Conservation (phyloP, 2,113 vertebrate species). For the Proteles cristata region DNA sequence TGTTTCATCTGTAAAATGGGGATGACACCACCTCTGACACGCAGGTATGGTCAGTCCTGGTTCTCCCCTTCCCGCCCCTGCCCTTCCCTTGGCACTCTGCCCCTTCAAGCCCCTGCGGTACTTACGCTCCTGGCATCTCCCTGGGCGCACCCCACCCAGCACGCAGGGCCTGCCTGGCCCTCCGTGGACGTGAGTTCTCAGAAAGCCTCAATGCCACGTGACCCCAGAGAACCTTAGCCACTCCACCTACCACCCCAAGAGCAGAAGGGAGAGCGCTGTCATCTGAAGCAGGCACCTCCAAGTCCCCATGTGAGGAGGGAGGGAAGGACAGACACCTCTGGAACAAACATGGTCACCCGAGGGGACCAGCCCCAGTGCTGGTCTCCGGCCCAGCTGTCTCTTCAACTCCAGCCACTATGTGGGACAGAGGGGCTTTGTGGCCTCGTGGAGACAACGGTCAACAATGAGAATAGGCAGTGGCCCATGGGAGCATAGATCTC, state of each 20-base stretch:
- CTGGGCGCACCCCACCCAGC: background rate
- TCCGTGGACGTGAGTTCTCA: background rate
- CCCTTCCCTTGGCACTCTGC: too few relatives aligned
- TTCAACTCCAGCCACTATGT: background rate
- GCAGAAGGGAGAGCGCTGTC: background rate
- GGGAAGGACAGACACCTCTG: background rate
- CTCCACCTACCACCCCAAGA: background rate
- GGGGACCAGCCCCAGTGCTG: background rate
- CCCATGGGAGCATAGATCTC: background rate
- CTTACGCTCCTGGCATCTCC: background rate
- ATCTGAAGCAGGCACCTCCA: background rate
- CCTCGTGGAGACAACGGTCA: background rate
- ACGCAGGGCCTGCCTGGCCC: background rate
- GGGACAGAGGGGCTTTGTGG: background rate
- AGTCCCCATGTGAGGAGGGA: background rate
- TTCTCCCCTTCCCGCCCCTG: background rate
- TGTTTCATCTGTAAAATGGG: background rate
- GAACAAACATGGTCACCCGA: background rate
- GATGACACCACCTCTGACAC: background rate
- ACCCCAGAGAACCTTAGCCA: background rate
- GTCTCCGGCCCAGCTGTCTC: background rate
- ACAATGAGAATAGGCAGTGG: background rate
- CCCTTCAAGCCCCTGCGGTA: background rate
- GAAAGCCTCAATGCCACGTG: background rate
- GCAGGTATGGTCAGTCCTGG: too few relatives aligned